phyloP scores from a whole-genome alignment of 1,140 invertebrate genomes.

The Scylla paramamosain region DNA sequence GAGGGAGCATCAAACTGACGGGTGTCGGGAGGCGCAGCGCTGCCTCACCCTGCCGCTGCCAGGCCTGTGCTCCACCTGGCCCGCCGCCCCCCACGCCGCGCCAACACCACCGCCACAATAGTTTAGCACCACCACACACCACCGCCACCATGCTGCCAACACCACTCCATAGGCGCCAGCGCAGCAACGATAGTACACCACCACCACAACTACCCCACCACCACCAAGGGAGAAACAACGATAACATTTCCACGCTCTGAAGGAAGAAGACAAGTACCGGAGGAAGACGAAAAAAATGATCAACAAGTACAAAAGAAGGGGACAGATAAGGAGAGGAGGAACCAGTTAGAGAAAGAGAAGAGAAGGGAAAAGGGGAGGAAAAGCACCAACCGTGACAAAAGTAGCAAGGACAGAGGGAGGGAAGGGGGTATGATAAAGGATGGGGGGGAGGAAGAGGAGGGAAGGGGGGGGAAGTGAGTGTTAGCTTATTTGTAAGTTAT shows the following conservation, averaged over 20 bases:
- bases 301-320: too few species aligned
- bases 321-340: too few species aligned
- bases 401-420: too few species aligned
- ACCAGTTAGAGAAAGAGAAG: too few species aligned
- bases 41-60: slow-evolving; percentile 19
- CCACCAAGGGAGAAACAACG: not conserved
- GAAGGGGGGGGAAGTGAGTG: not conserved
- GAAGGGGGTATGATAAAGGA: too few species aligned
- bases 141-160: not conserved
- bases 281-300: too few species aligned
- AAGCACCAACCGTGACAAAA: too few species aligned
- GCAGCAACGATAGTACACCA: not conserved
- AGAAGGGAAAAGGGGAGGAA: too few species aligned
- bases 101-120: not conserved
- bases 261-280: too few species aligned
- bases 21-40: not conserved
- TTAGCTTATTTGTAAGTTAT: not conserved
- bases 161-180: not conserved
- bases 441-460: not conserved
- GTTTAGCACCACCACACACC: not conserved
- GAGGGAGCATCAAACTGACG: slow-evolving; percentile 37
- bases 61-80: too few species aligned
- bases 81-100: not conserved
- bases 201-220: not conserved
- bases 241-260: too few species aligned